Conservation (phyloP, 2,888 invertebrate genomes). For the Alsophila aescularia region DNA sequence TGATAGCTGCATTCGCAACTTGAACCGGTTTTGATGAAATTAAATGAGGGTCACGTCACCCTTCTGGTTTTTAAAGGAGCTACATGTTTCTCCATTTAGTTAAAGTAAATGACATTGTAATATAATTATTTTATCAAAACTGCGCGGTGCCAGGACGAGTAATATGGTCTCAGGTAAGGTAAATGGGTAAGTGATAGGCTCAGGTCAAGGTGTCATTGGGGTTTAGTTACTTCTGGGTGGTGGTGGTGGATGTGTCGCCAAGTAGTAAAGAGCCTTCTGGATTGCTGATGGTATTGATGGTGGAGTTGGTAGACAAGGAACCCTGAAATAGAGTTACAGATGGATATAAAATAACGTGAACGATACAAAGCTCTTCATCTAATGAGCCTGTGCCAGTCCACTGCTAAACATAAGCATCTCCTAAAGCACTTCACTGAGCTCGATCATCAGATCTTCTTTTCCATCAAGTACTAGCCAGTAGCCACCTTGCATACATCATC, state of each 20-base stretch:
- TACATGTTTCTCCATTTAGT: too few species aligned
- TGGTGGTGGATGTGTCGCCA: constrained; percentile 86
- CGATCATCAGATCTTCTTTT: too few species aligned
- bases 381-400: too few species aligned
- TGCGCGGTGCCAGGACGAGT: constrained; percentile 49
- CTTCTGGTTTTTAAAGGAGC: too few species aligned
- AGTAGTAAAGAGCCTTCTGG: constrained; percentile 89
- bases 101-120: too few species aligned
- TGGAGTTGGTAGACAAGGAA: constrained; percentile 89
- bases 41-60: constrained; percentile 26
- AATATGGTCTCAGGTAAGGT: constrained; percentile 50
- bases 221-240: constrained; percentile 59
- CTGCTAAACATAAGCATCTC: too few species aligned
- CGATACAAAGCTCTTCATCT: too few species aligned
- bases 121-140: constrained; percentile 56
- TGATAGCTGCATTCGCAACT: constrained; percentile 17
- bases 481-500: too few species aligned
- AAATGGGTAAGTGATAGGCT: constrained; percentile 37
- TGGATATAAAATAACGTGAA: too few species aligned
- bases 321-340: too few species aligned
- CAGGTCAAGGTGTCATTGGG: constrained; percentile 16
- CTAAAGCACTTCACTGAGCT: too few species aligned
- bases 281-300: constrained; percentile 90
- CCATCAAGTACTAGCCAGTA: too few species aligned
- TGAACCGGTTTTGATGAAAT: constrained; percentile 29